Evolutionary conservation across 2,888 invertebrate genomes (phyloP), one percentile per base, ranked within the genome.

Genomic region (Drosophila macrospina): DNA sequence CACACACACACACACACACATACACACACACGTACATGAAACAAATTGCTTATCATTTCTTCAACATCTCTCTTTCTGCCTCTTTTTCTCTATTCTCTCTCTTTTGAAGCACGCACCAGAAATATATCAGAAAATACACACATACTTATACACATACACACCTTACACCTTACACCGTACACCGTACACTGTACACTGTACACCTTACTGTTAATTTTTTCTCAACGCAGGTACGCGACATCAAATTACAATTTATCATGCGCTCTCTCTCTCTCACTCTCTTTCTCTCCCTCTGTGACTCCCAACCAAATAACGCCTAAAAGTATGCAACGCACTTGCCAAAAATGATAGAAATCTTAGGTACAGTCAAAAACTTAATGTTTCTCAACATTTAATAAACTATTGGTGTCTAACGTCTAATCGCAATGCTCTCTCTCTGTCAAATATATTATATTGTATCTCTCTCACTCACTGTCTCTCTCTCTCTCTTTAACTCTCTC

Each of bases 401-500:
- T 83, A 86, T 83, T 80, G 86, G 83, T 83, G 83, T 83, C 83
- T 83, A 78, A 65, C 73, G 73, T 76, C 75, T 83, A 78, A 86
- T 69, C 83, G 69, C 73, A 80, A 82, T 51, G 67, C 66, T 69
- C 77, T 81, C 83, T 79, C 50, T 72, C 42, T 60, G 41, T 68
- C 36, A 65, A 66, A 68, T 69, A 75, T 75, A 67, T 57, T 55
- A 56, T 61, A 69, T 74, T 51, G 55, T 71, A 66, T 48, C 47
- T 68, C 62, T 61, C 57, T 73, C 44, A 59, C 34, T 56, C 51
- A 44, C 44, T 63, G 15, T 55, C 60, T 41, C 39, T 52, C 13
- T 62, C 56, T 69, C 64, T 55, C 56, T 41, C 34, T 52, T 10
- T 62, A 52, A 66, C 64, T 69, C 41, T 61, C 54, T 68, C 56